These are phyloP conservation scores for Lacanobia wlatinum DNA, from an alignment of 2,888 invertebrate genomes.

Conservation along the genomic window DNA sequence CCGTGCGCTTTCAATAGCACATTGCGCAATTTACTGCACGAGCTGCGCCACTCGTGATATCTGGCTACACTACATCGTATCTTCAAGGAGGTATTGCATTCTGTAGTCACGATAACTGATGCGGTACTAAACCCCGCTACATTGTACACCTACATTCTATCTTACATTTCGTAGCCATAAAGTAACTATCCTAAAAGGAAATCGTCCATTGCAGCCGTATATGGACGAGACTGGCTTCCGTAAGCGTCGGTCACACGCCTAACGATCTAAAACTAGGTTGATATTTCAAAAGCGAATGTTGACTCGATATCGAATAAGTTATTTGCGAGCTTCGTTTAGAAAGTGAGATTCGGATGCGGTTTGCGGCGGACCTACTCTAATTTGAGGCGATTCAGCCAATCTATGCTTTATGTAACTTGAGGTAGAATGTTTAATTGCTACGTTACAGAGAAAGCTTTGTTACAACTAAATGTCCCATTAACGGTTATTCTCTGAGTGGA, in stretches of 20 bases:
- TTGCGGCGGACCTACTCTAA: constrained; percentile 65
- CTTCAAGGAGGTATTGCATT: constrained; percentile 81
- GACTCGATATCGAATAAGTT: constrained; percentile 63
- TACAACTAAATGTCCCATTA: constrained; percentile 83
- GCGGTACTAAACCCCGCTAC: constrained; percentile 53
- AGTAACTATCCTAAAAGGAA: constrained; percentile 51
- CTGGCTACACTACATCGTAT: constrained; percentile 74
- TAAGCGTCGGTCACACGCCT: constrained; percentile 62
- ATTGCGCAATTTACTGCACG: constrained; percentile 88
- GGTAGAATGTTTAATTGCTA: constrained; percentile 75
- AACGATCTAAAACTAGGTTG: constrained; percentile 71
- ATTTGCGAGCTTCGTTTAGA: constrained; percentile 71
- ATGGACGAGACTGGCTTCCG: constrained; percentile 62
- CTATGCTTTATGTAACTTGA: constrained; percentile 63
- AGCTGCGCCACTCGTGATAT: constrained; percentile 80
- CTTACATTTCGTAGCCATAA: constrained; percentile 28
- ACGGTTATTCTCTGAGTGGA: constrained; percentile 87
- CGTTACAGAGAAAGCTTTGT: constrained; percentile 83
- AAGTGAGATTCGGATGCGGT: constrained; percentile 72
- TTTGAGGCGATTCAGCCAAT: constrained; percentile 46
- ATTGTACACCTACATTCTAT: constrained; percentile 12
- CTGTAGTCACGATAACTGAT: constrained; percentile 80
- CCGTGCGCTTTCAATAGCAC: constrained; percentile 83
- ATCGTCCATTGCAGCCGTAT: constrained; percentile 43
- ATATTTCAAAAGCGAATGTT: constrained; percentile 73